A percentile compares a stretch with the other conserved stretches of the same genome.
These are phyloP conservation scores for Cossypha caffra DNA, from an alignment of 2,797 vertebrate genomes.

Conservation along the genomic window DNA sequence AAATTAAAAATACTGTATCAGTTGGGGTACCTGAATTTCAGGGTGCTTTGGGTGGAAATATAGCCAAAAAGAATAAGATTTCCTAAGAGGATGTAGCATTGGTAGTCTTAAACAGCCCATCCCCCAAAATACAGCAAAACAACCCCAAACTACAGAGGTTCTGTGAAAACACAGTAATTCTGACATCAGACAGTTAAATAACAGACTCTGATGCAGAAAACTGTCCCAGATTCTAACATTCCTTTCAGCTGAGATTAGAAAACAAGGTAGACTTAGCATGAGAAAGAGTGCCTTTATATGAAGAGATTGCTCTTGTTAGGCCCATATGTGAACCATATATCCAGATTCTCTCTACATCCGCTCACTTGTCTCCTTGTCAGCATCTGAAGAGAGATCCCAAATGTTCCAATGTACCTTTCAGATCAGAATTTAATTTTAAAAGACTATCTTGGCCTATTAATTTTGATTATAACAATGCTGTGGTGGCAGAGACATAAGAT, in stretches of 20 bases:
- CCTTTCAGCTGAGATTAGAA: conserved; percentile 34
- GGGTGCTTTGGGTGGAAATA: not conserved
- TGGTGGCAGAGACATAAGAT: conserved; percentile 8
- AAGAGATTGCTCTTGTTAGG: conserved; percentile 66
- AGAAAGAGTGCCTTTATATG: conserved; percentile 53
- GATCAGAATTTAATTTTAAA: conserved; percentile 58
- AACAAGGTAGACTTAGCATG: conserved; percentile 44
- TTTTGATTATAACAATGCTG: conserved; percentile 42
- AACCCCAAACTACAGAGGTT: not conserved
- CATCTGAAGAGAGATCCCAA: conserved; percentile 65
- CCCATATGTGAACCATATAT: conserved; percentile 66
- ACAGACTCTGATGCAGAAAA: not conserved
- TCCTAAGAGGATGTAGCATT: not conserved
- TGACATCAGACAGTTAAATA: conserved; percentile 9
- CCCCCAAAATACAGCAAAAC: not conserved
- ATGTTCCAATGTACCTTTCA: conserved; percentile 61
- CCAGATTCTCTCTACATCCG: conserved; percentile 63
- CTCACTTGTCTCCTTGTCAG: conserved; percentile 58
- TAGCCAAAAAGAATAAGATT: not conserved
- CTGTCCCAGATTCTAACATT: conserved; percentile 21
- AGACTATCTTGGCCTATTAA: conserved; percentile 46
- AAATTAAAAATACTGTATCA: not conserved
- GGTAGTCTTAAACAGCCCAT: not conserved
- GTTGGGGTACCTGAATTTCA: not conserved
- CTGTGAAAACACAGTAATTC: not conserved